Evolutionary conservation across 2,797 vertebrate species (phyloP), one percentile per base, ranked within the genome.

Genomic region (Rhincodon typus): DNA sequence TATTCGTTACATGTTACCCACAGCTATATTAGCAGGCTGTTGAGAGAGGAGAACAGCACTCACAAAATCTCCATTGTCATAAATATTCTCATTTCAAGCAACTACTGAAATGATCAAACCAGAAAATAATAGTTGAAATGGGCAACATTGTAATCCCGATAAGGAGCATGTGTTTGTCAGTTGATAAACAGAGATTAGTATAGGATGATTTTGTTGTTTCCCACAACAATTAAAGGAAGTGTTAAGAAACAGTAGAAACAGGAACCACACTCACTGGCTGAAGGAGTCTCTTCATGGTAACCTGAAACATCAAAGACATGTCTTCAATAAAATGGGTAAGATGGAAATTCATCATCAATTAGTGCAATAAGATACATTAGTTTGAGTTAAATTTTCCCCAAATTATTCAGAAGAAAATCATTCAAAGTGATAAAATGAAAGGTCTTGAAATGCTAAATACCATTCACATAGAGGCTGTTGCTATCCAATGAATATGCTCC

Each of bases 401-500:
- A n/a, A n/a, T 66, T 66, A 57, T n/a, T 91, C 27, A 62, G 57
- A 62, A 62, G 10, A 62, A 62, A 66, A 1, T 8, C 3, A 23
- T 38, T 67, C 19, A 67, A 38, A 3, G 42, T 42, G 38, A 42
- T 42, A 82, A 23, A 42, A 84, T 62, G 57, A 62, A 62, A 42
- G 15, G 5, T 57, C 30, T 91, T 62, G 53, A 13, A 30, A 12
- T 67, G n/a, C 38, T 93, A 93, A 67, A 93, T 93, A 93, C 90
- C 90, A 27, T 93, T 93, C 17, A 93, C 90, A 0, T 67, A 93
- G 62, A 93, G 90, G n/a, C 90, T 93, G 62, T 93, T 67, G 21
- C 19, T 67, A n/a, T 93, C 90, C 90, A 93, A 15, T 38, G 30
- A 67, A 93, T 93, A 67, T 34, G 21, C 6, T 93, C 42, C 42